Base-by-base conservation (phyloP, 2,797 vertebrate genomes). In the Lagodon rhomboides region DNA sequence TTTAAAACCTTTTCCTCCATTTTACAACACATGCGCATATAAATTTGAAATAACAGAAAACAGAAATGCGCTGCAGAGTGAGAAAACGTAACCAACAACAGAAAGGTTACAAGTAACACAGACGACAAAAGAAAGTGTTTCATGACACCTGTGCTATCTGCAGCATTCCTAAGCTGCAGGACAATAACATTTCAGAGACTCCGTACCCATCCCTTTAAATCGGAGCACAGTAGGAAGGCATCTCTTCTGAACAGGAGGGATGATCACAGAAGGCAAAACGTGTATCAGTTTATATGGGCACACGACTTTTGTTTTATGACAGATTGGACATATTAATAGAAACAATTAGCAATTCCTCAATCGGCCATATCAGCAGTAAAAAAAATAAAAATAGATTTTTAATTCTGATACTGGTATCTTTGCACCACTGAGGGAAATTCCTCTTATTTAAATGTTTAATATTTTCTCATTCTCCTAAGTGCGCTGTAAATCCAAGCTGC, bases 391-490 rank as follows among this genome's bases (percentile, higher is more conserved):
- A 38, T 38, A 10, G 34, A 38, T 38, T 38, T 38, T 38, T 38
- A 38, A 38, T 38, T 38, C 34, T 51, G 20, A 51, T 13, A 10
- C 1, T 58, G 4, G 15, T 71, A 70, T 43, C 3, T 3, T 0
- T 34, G 12, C 22, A 34, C 5, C 23, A 12, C 58, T 68, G 38
- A 23, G 30, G 41, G 12, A 67, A 75, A 50, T 22, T 68, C 34
- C 16, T 47, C 12, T 46, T 22, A 23, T 44, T 3, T 17, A 16
- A 12, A 49, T 47, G 16, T 71, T 30, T 62, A 50, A 60, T 17
- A 30, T 47, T 44, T n/a, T 61, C n/a, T 73, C 16, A 30, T 76
- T 76, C 54, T 76, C 1, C 13, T 22, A 47, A 76, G 50, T 75
- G 68, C 3, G 12, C 38, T 9, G 11, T 59, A 51, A 71, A 70